Evolutionary conservation across 30 jellyfish, hydroid and myxozoan species (phyloP), one percentile per base, ranked within the genome.

Genomic region (Turritopsis rubra): DNA sequence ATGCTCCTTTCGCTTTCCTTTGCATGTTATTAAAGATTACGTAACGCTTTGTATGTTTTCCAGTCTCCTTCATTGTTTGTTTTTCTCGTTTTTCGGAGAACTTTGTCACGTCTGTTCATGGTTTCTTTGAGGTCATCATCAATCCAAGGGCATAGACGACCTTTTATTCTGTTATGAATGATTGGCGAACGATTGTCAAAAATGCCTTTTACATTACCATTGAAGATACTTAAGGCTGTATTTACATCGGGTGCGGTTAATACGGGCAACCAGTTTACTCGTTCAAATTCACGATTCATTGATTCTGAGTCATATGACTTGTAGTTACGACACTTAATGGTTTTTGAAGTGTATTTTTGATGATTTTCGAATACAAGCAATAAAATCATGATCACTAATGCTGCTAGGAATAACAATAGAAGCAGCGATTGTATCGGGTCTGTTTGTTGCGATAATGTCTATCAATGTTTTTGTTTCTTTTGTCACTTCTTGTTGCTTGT

Each of bases 81-180:
- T 22, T 31, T 80, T 80, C 87, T 52, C 65, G 82, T 84, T 28
- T 18, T 0, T 52, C 82, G 65, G 18, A 80, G 82, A 19, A 80
- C 0, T 29, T 71, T 72, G 27, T 82, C 89, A 13, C 89, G 72
- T 25, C 28, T 29, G 52, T 66, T 71, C 80, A 82, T 82, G 7
- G 52, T 66, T 0, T 3, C 1, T 79, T 79, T 79, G 20, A 1
- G 25, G 0, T 79, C 80, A 20, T 30, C 0, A 0, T 79, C 13
- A 0, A 79, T 0, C 85, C 79, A 79, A 0, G 85, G 84, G 19
- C 85, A 79, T 0, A 20, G 5, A 0, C 83, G 54, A 3, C 83
- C 83, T 74, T 26, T 74, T 8, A 74, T 74, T 23, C 83, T 28
- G 4, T 74, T 74, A n/a, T 74, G 8, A 8, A 28, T 52, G 19